A percentile compares a stretch with the other conserved stretches of the same genome.
Evolutionary conservation across 2,113 vertebrate genomes (phyloP).

Genomic region (Malurus elegans): DNA sequence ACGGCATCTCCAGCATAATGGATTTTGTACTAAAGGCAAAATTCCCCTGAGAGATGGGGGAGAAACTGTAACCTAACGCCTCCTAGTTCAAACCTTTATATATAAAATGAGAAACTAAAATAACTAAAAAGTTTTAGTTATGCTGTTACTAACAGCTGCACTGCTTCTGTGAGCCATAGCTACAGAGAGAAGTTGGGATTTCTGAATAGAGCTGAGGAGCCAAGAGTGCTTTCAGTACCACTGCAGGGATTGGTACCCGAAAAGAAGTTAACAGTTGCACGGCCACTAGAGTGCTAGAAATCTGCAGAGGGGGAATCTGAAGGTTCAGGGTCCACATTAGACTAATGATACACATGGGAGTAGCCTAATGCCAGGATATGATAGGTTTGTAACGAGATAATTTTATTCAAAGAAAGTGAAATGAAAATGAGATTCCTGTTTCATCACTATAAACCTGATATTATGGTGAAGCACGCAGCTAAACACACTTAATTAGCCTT

Average conservation of each 20-base stretch:
- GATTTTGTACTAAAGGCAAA: neutral
- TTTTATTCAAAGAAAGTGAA: neutral
- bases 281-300: neutral
- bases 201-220: neutral
- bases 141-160: neutral
- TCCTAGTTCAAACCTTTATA: neutral
- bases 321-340: neutral
- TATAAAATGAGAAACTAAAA: neutral
- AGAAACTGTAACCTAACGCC: neutral
- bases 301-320: neutral
- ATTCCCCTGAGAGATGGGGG: neutral
- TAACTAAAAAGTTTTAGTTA: neutral
- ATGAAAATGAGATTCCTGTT: neutral
- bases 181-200: neutral
- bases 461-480: neutral
- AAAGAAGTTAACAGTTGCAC: neutral
- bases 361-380: neutral
- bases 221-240: neutral
- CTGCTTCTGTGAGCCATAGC: neutral
- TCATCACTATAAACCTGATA: neutral
- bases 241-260: neutral
- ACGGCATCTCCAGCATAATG: rapidly evolving
- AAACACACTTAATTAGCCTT: neutral
- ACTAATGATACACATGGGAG: neutral
- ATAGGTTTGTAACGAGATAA: neutral